Conservation (phyloP, 2,797 vertebrate species). For the Scolopax rusticola region DNA sequence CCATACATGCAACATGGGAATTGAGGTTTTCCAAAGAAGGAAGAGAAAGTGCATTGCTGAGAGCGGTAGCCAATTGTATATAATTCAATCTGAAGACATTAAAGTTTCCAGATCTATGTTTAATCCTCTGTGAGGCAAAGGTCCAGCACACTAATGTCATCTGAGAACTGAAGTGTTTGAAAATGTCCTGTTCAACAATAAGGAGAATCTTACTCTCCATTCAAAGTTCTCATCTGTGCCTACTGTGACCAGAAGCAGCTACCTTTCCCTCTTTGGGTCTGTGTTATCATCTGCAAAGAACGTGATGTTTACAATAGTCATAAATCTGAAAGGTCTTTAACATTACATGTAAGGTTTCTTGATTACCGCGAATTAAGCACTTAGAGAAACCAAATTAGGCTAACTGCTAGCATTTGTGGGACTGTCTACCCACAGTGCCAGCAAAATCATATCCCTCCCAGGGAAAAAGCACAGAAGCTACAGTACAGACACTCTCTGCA, state of each 20-base stretch:
- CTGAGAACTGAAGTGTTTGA: conserved; percentile 36
- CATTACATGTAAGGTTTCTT: not conserved
- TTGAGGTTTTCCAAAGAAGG: conserved; percentile 65
- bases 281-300: not conserved
- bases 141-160: conserved; percentile 28
- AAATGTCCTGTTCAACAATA: not conserved
- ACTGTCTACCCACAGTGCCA: not conserved
- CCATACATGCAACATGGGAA: not conserved
- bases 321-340: not conserved
- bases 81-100: conserved; percentile 4
- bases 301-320: not conserved
- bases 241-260: not conserved
- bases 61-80: not conserved
- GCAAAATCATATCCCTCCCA: not conserved
- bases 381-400: not conserved
- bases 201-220: not conserved
- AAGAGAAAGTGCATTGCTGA: not conserved
- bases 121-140: conserved; percentile 10
- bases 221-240: not conserved
- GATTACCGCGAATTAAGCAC: not conserved
- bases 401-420: not conserved
- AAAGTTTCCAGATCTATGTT: conserved; percentile 29
- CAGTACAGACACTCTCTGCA: not conserved
- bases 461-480: not conserved
- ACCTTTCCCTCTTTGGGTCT: not conserved